Base-by-base conservation (phyloP, 2,113 vertebrate species). In the Pelobates fuscus region DNA sequence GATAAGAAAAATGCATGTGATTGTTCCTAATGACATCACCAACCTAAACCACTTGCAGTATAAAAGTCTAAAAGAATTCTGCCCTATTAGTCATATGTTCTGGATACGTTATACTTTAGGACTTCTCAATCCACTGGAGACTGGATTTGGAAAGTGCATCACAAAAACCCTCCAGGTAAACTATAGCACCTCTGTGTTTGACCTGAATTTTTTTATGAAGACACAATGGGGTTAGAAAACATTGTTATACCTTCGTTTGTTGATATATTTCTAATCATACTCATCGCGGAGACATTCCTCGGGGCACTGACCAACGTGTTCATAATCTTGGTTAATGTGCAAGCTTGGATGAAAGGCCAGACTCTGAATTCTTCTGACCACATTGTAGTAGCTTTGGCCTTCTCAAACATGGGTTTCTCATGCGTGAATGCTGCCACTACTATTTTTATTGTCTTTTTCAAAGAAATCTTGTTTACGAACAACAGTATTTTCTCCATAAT, bases 291-390 rank as follows among this genome's bases (percentile, higher is more conserved):
- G 52, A 20, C 27, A 0, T 15, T 21, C 17, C 14, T 23, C 17
- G 71, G 71, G 2, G 21, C 44, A 5, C 18, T 67, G 7, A 67
- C 30, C 32, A 75, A 75, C 27, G 30, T 26, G 30, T 75, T 75
- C 17, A 75, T 75, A 18, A 10, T 75, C 18, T 14, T 43, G 10
- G 29, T 66, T 7, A 75, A 66, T 67, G 0, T 67, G 17, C 23
- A n/a, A 4, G 49, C 32, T 18, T 75, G 71, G 71, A 55, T 67
- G 6, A 59, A 41, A 18, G 49, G 71, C 5, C 62, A 24, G 30
- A 23, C 23, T n/a, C 18, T 67, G 52, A 75, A 59, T 52, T 57
- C 71, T 1, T 58, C 62, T 23, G 71, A 75, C n/a, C 30, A 58
- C 1, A 15, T 67, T 17, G 44, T 75, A 24, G 52, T 75, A 2